A percentile compares a stretch with the other conserved stretches of the same genome.
These are phyloP conservation scores for Apamea epomidion DNA, from an alignment of 2,888 invertebrate genomes.

Conservation along the genomic window DNA sequence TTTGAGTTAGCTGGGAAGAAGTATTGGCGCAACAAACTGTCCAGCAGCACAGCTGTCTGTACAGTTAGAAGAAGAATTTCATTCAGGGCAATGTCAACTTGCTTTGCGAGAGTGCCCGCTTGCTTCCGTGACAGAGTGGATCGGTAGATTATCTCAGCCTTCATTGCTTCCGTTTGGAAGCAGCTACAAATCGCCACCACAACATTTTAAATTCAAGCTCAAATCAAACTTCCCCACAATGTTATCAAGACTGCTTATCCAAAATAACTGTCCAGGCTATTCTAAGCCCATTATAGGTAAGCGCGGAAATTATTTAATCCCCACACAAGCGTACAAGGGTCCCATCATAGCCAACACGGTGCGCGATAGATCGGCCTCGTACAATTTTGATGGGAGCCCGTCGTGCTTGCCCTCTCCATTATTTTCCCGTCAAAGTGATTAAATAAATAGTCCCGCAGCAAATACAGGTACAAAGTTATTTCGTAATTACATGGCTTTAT, in stretches of 20 bases:
- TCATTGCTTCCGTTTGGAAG: not conserved
- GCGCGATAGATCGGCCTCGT: conserved; percentile 80
- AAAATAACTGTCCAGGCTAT: conserved; percentile 54
- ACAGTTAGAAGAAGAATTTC: not conserved
- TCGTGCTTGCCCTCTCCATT: conserved; percentile 79
- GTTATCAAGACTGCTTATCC: conserved; percentile 53
- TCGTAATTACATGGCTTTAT: conserved; percentile 88
- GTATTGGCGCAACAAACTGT: no score
- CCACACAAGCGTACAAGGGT: conserved; percentile 68
- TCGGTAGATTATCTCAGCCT: not conserved
- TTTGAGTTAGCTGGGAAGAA: no score
- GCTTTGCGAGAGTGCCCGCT: not conserved
- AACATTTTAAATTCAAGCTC: conserved; percentile 3
- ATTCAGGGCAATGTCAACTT: not conserved
- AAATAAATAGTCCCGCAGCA: conserved; percentile 87
- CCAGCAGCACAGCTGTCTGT: not conserved
- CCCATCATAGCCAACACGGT: conserved; percentile 77
- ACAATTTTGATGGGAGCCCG: conserved; percentile 82
- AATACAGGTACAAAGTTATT: conserved; percentile 85
- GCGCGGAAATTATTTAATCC: conserved; percentile 81
- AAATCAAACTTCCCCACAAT: conserved; percentile 24
- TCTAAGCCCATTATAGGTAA: conserved; percentile 67
- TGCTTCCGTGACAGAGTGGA: not conserved
- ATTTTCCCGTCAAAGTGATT: conserved; percentile 90
- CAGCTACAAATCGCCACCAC: not conserved